These are phyloP conservation scores for Drosophila carrolli DNA, from an alignment of 1,140 invertebrate genomes.

Conservation along the genomic window DNA sequence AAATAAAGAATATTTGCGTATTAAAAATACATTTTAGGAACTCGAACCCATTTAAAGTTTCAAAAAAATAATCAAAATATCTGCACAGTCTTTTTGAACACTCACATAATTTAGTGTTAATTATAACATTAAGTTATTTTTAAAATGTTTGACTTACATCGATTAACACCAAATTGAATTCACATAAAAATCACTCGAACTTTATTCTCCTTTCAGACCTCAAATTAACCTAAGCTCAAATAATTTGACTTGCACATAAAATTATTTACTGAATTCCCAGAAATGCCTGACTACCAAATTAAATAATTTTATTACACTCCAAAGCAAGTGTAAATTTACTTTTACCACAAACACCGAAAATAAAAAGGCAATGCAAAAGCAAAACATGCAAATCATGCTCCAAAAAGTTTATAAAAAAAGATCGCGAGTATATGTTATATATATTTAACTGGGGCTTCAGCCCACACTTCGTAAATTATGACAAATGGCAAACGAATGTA, in stretches of 20 bases:
- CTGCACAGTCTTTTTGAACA: too few relatives aligned
- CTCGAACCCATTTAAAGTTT: too few relatives aligned
- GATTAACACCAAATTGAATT: neutral
- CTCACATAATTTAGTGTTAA: too few relatives aligned
- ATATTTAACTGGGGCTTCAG: slow-evolving; percentile 65
- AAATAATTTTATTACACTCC: slow-evolving; percentile 34
- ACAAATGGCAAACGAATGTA: slow-evolving; percentile 61
- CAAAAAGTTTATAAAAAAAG: slow-evolving; percentile 16
- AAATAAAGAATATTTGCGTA: too few relatives aligned
- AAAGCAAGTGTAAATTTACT: slow-evolving; percentile 37
- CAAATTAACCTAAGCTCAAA: slow-evolving; percentile 1
- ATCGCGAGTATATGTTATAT: slow-evolving; percentile 56
- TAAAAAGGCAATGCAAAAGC: slow-evolving; percentile 4
- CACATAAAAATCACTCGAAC: neutral
- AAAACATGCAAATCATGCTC: slow-evolving; percentile 55
- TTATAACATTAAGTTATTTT: too few relatives aligned
- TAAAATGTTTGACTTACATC: neutral
- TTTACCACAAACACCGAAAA: slow-evolving; percentile 37
- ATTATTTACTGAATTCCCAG: slow-evolving; percentile 28
- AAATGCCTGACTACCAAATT: slow-evolving; percentile 21
- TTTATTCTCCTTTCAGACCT: slow-evolving; percentile 5
- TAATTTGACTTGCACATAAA: slow-evolving; percentile 16
- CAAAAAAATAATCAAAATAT: neutral
- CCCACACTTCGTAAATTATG: slow-evolving; percentile 70
- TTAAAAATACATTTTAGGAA: too few relatives aligned